Evolutionary conservation across 2,113 vertebrate species (phyloP).

Genomic region (Clinocottus analis): DNA sequence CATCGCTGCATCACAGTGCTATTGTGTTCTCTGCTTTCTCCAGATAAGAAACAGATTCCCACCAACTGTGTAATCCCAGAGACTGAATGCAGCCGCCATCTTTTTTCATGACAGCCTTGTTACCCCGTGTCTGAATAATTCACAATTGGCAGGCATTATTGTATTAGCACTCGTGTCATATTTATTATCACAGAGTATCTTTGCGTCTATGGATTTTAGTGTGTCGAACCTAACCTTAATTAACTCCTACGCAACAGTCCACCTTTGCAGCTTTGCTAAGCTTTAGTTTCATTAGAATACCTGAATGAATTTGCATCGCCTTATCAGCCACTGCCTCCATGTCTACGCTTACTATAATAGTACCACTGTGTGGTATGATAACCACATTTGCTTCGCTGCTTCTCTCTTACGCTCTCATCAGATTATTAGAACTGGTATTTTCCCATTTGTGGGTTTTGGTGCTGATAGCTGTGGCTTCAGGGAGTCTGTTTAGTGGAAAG

Average conservation of each 20-base stretch:
- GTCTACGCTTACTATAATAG: slow-evolving; percentile 47
- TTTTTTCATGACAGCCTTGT: slow-evolving; percentile 17
- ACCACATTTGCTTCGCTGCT: slow-evolving; percentile 51
- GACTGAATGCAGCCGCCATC: slow-evolving; percentile 13
- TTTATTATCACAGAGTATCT: slow-evolving; percentile 11
- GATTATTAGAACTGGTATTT: slow-evolving; percentile 68
- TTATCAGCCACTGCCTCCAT: slow-evolving; percentile 56
- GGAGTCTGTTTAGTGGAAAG: slow-evolving; percentile 56
- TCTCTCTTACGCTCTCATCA: slow-evolving; percentile 60
- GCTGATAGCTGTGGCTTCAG: slow-evolving; percentile 55
- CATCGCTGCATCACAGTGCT: slow-evolving; percentile 19
- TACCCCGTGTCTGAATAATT: background rate
- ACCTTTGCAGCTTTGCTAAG: slow-evolving; percentile 31
- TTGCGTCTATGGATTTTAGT: slow-evolving; percentile 32
- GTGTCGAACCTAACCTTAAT: slow-evolving; percentile 34
- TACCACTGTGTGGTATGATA: slow-evolving; percentile 58
- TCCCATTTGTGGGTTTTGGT: slow-evolving; percentile 65
- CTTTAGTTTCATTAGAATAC: slow-evolving; percentile 58
- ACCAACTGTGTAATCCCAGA: slow-evolving; percentile 28
- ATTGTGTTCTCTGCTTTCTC: slow-evolving; percentile 28
- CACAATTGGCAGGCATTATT: slow-evolving; percentile 2
- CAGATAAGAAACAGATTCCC: slow-evolving; percentile 45
- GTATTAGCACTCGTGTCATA: background rate
- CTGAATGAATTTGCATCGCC: slow-evolving; percentile 68
- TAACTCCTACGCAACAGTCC: slow-evolving; percentile 17